Base-by-base conservation (phyloP, 2,888 invertebrate species). In the Lepidochrysops patricia region DNA sequence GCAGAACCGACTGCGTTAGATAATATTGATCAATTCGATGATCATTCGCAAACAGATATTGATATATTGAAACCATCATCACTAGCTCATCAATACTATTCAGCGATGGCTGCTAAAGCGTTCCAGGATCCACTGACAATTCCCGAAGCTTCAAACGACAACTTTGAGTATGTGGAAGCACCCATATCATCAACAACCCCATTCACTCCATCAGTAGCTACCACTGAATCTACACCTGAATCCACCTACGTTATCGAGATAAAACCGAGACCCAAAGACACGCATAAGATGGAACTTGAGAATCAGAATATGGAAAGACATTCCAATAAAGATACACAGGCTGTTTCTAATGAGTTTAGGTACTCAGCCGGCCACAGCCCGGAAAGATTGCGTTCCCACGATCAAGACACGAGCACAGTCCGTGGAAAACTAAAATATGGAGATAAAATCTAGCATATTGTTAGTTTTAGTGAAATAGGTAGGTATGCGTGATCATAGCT, bases 91-190 rank as follows among this genome's bases (percentile, higher is more conserved):
- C 73, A 76, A 9, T 87, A 87, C 66, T 89, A 85, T 61, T 72
- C 79, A 3, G 74, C 77, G 2, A 82, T 87, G 81, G 82, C 84
- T 13, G 66, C 73, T 0, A 82, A 88, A 67, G 79, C 84, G 3
- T 66, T 85, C 62, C 74, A 80, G 2, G 82, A 84, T 9, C 78
- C 74, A 35, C 63, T 76, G 52, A 71, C 80, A 0, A 67, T 73
- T 62, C 77, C 82, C 4, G 85, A 85, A 57, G 79, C 86, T 7
- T 86, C 89, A 0, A 89, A 86, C 61, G 72, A 80, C 54, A 82
- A 86, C 63, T 81, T 75, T 57, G 83, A 83, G 57, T 84, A 82
- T 60, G 82, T 76, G 1, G 83, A 81, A 68, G 75, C 83, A 1
- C 85, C 84, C 0, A 65, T 70, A 0, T 66, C 71, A 4, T 69